phyloP scores from a whole-genome alignment of 1,140 invertebrate genomes.

The Cylas formicarius region DNA sequence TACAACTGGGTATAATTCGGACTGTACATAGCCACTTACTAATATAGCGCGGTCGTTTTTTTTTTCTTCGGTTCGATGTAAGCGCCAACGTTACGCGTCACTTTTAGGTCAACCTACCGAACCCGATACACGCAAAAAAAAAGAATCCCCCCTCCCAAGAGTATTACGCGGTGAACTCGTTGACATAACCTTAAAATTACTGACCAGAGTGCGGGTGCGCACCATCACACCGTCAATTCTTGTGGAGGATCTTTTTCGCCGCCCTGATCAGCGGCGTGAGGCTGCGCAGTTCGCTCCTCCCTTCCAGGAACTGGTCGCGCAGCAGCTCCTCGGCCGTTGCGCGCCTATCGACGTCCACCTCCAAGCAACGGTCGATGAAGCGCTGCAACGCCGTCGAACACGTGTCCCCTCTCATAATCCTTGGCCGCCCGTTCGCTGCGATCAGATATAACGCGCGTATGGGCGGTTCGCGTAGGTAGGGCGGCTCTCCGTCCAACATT shows the following conservation, averaged over 20 bases:
- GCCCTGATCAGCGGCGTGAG: conserved; percentile 87
- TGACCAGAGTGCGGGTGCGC: too few species aligned
- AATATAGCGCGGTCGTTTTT: too few species aligned
- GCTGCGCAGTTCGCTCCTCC: conserved; percentile 75
- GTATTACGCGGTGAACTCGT: too few species aligned
- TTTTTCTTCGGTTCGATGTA: too few species aligned
- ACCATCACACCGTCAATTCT: conserved; percentile 41
- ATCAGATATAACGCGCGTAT: conserved; percentile 92
- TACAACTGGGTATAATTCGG: too few species aligned
- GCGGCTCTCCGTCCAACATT: conserved; percentile 97
- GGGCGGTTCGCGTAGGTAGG: conserved; percentile 91
- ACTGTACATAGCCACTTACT: too few species aligned
- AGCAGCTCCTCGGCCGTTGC: conserved; percentile 79
- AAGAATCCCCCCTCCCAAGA: too few species aligned
- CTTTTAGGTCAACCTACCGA: too few species aligned
- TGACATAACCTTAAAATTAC: too few species aligned
- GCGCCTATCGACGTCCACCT: conserved; percentile 85
- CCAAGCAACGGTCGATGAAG: conserved; percentile 85
- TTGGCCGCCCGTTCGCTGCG: conserved; percentile 84
- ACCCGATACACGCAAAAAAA: too few species aligned
- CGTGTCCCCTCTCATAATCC: conserved; percentile 76
- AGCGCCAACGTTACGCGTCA: too few species aligned
- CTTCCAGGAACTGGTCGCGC: conserved; percentile 81
- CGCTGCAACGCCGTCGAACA: conserved; percentile 69
- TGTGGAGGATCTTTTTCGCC: conserved; percentile 71